Evolutionary conservation across 2,113 vertebrate genomes (phyloP).

Genomic region (Benitochromis conjunctus): DNA sequence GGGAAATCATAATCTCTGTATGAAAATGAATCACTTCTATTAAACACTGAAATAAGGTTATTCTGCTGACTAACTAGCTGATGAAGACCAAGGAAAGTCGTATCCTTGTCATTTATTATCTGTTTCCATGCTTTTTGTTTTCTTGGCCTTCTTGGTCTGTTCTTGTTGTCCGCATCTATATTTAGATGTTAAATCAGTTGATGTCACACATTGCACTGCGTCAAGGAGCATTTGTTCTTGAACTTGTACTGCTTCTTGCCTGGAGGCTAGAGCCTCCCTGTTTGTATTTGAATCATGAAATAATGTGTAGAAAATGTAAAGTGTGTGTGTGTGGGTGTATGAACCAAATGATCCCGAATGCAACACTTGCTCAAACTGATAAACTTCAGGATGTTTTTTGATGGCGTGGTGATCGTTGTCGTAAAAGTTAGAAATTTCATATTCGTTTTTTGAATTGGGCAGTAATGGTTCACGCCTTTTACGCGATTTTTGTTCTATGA

Average conservation of each 20-base stretch:
- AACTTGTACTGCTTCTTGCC: not conserved
- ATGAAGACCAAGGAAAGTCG: not conserved
- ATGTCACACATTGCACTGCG: not conserved
- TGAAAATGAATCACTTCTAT: not conserved
- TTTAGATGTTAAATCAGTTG: conserved; percentile 1
- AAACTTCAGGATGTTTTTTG: not conserved
- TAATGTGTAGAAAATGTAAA: not conserved
- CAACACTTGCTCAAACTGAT: not conserved
- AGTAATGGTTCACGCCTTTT: not conserved
- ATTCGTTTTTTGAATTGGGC: not conserved
- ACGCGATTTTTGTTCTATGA: not conserved
- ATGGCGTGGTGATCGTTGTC: not conserved
- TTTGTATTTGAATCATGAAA: not conserved
- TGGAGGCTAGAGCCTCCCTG: not conserved
- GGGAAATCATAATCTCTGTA: not conserved
- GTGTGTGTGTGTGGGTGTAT: not conserved
- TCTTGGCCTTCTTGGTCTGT: not conserved
- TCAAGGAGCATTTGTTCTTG: not conserved
- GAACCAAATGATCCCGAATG: not conserved
- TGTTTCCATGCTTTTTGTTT: not conserved
- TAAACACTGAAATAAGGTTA: not conserved
- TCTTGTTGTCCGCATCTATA: conserved; percentile 2
- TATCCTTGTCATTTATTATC: not conserved
- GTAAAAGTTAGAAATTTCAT: not conserved
- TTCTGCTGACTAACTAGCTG: not conserved